A percentile compares a stretch with the other conserved stretches of the same genome.
phyloP scores from a whole-genome alignment of 1,140 invertebrate genomes.

The Mizuhopecten yessoensis region DNA sequence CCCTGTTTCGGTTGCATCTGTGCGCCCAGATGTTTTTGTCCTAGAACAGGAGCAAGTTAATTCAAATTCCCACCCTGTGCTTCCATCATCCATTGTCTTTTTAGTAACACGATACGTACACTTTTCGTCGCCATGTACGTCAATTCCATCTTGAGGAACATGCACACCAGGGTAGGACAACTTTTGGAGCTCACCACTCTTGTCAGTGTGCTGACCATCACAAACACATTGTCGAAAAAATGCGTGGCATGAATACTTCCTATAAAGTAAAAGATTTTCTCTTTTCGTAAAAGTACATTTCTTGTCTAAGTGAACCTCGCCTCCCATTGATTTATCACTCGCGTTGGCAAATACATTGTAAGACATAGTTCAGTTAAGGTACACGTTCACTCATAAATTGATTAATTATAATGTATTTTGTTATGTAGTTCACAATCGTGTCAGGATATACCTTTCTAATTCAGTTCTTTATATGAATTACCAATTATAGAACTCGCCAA shows the following conservation, averaged over 20 bases:
- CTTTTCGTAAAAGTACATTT: no score
- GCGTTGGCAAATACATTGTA: neutral
- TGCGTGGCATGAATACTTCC: neutral
- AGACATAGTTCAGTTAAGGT: no score
- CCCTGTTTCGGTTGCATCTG: neutral
- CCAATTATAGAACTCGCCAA: no score
- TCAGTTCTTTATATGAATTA: no score
- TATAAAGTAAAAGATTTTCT: no score
- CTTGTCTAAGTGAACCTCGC: neutral
- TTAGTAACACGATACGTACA: neutral
- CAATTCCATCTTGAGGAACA: neutral
- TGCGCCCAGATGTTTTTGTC: neutral
- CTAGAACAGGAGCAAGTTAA: neutral
- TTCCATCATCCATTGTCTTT: neutral
- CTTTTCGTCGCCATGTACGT: neutral
- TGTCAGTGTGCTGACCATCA: neutral
- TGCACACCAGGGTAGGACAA: neutral
- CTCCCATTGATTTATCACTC: neutral
- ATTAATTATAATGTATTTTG: no score
- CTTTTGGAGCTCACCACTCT: neutral
- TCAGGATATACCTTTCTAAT: no score
- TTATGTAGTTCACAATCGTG: no score
- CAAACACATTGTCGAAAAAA: neutral
- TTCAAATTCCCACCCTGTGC: neutral
- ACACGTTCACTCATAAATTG: no score